Evolutionary conservation across 2,888 invertebrate species (phyloP).

Genomic region (Oxycera nigricornis): DNA sequence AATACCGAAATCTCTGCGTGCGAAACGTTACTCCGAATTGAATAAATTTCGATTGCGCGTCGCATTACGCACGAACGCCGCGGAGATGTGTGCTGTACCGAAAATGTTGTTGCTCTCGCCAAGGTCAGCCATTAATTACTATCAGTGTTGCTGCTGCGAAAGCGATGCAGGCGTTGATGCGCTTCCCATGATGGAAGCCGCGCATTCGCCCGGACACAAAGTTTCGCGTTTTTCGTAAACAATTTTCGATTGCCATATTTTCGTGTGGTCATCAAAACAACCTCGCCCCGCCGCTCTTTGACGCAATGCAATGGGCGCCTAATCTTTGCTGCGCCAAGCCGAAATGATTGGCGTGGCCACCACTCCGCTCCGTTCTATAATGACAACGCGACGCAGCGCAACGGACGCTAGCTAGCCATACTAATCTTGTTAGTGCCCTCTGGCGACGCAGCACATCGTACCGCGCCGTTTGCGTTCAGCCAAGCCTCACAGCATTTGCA

Average conservation of each 20-base stretch:
- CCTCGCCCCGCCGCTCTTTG: background rate
- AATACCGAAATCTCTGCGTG: too few species aligned
- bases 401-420: background rate
- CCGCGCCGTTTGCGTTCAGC: background rate
- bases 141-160: background rate
- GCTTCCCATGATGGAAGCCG: background rate
- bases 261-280: slow-evolving; percentile 25
- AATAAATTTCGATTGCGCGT: background rate
- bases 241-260: slow-evolving; percentile 7
- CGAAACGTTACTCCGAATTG: too few species aligned
- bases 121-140: slow-evolving; percentile 13
- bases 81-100: background rate
- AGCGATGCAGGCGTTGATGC: background rate
- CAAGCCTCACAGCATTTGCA: background rate
- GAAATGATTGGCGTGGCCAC: slow-evolving; percentile 24
- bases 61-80: background rate
- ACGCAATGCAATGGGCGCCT: background rate
- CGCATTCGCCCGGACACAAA: background rate
- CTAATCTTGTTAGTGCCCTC: background rate
- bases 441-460: background rate
- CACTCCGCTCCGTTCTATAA: background rate
- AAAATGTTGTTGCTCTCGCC: background rate
- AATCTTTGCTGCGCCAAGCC: background rate
- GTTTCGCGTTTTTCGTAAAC: slow-evolving; percentile 11
- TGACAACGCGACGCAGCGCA: background rate